Evolutionary conservation across 92 coral and sea anemone species (phyloP).

Genomic region (Actinostola sp.): DNA sequence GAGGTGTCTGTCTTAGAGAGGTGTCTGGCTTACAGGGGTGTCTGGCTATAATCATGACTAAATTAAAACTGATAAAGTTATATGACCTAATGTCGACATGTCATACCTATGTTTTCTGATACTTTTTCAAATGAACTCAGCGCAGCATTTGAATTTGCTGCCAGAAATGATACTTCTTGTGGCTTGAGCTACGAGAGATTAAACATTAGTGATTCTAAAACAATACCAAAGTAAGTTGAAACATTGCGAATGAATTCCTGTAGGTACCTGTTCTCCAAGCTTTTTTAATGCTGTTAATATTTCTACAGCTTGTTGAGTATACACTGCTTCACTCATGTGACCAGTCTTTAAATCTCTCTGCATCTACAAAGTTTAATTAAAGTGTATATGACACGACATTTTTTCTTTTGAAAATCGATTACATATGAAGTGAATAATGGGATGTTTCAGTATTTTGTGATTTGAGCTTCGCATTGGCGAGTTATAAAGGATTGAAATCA

Average conservation of each 20-base stretch:
- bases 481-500: too few species aligned
- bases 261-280: conserved; percentile 94
- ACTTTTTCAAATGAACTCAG: conserved; percentile 95
- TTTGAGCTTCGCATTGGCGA: too few species aligned
- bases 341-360: conserved; percentile 97
- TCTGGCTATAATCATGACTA: too few species aligned
- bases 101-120: conserved; percentile 89
- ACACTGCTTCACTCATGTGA: conserved; percentile 85
- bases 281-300: conserved; percentile 92
- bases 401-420: too few species aligned
- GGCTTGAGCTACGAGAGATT: conserved; percentile 75
- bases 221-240: too few species aligned
- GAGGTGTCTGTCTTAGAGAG: too few species aligned
- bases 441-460: background rate
- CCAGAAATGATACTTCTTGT: conserved; percentile 91
- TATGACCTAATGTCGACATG: background rate
- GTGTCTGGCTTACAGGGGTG: too few species aligned
- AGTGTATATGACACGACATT: background rate
- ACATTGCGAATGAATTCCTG: too few species aligned
- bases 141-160: conserved; percentile 93
- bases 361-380: too few species aligned
- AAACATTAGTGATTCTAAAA: background rate
- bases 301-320: conserved; percentile 98
- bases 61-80: too few species aligned
- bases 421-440: too few species aligned